A percentile compares a stretch with the other conserved stretches of the same genome.
These are phyloP conservation scores for Shinisaurus crocodilurus DNA, from an alignment of 2,113 vertebrate genomes.

Conservation along the genomic window DNA sequence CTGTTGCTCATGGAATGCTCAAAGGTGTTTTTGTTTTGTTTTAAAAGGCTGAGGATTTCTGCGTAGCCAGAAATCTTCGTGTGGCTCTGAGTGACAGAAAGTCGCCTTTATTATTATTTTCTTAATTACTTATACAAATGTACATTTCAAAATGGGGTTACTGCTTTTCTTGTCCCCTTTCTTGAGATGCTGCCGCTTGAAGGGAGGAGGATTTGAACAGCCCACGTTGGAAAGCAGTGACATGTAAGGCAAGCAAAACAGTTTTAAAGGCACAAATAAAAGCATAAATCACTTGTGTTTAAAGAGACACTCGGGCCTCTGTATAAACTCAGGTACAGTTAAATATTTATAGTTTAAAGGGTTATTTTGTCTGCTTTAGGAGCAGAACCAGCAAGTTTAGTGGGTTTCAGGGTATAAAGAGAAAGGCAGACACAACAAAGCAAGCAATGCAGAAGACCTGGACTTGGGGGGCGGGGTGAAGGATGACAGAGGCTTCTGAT, in stretches of 20 bases:
- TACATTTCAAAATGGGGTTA: not conserved
- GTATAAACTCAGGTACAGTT: constrained; percentile 24
- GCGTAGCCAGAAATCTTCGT: not conserved
- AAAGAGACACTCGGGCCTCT: constrained; percentile 18
- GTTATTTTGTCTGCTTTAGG: constrained; percentile 30
- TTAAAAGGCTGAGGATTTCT: not conserved
- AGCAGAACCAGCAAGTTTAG: constrained; percentile 6
- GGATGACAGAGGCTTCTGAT: not conserved
- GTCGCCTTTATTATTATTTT: not conserved
- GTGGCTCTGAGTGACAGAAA: not conserved
- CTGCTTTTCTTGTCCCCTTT: not conserved
- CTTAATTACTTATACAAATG: not conserved
- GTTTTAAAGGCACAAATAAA: not conserved
- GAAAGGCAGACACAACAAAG: constrained; percentile 12
- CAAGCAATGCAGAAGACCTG: not conserved
- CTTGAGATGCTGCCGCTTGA: not conserved
- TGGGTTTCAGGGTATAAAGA: constrained; percentile 11
- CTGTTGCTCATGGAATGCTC: not conserved
- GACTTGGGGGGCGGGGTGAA: not conserved
- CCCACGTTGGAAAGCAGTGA: not conserved
- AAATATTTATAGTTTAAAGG: constrained; percentile 30
- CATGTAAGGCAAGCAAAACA: constrained; percentile 1
- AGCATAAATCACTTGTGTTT: not conserved
- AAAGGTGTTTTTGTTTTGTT: not conserved
- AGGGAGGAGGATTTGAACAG: not conserved